These are phyloP conservation scores for Drosophila gaucha DNA, from an alignment of 2,888 invertebrate species.

Conservation along the genomic window DNA sequence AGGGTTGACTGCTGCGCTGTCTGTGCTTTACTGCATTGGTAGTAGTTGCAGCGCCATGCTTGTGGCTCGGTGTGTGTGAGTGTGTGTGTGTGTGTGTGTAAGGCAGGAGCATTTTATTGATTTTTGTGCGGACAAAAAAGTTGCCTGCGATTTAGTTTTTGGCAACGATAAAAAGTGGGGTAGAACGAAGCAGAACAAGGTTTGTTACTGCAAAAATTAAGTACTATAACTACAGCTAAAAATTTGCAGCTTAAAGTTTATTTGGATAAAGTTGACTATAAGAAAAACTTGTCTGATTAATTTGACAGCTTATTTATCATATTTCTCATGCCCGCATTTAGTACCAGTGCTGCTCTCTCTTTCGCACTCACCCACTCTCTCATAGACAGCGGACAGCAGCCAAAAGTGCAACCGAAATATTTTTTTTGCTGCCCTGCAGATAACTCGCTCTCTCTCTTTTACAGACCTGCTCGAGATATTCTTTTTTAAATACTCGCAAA, in stretches of 20 bases:
- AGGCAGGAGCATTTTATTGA: constrained; percentile 61
- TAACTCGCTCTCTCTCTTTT: neutral
- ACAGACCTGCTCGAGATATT: neutral
- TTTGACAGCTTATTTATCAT: constrained; percentile 33
- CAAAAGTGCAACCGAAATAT: constrained; percentile 44
- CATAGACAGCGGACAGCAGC: constrained; percentile 21
- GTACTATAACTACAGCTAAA: constrained; percentile 19
- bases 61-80: neutral
- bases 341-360: neutral
- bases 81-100: constrained; percentile 17
- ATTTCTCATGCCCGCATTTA: constrained; percentile 26
- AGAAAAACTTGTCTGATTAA: constrained; percentile 37
- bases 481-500: constrained; percentile 12
- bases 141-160: constrained; percentile 47
- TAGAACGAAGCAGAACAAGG: constrained; percentile 6
- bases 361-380: neutral
- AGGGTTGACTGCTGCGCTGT: constrained; percentile 53
- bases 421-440: constrained; percentile 16
- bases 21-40: constrained; percentile 44
- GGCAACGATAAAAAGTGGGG: constrained; percentile 37
- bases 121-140: constrained; percentile 53
- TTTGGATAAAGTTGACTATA: constrained; percentile 25
- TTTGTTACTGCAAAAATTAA: neutral
- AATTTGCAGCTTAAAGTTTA: constrained; percentile 31
- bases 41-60: constrained; percentile 33